Evolutionary conservation across 2,888 invertebrate genomes (phyloP), one percentile per base, ranked within the genome.

Genomic region (Cryptocephalus moraei): DNA sequence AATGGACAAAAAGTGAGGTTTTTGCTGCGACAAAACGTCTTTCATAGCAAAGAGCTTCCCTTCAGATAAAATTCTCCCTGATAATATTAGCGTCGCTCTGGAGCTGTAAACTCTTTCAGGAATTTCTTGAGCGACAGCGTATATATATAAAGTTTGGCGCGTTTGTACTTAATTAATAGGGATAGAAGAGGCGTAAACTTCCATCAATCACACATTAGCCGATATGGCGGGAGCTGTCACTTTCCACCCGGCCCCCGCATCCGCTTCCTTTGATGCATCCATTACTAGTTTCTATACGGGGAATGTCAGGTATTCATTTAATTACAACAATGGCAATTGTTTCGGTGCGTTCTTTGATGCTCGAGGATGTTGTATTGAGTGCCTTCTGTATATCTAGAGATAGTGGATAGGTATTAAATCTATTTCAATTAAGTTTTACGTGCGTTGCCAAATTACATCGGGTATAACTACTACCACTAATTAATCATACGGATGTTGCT

Each of bases 271-370:
- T 36, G 36, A 36, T 22, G 22, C 22, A 22, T 22, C 22, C 22
- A 22, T 22, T 22, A 22, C 22, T 22, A 22, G 22, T 22, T 22
- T 22, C 22, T 22, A 22, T 22, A 22, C 22, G 22, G 22, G 22
- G 22, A 33, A 41, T 39, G 36, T 46, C 42, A 46, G 46, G 46
- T 46, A 46, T 46, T 46, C 46, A 32, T 43, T 46, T 46, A 46
- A 46, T 46, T 46, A 42, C 32, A 46, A 46, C 46, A 46, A 46
- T 46, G 33, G 46, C 22, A 22, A 22, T 22, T 22, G 22, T 22
- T 22, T 22, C 22, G 22, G 22, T 22, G 22, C 22, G 22, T 22
- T 22, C 22, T 22, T 22, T 22, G 22, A 4, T 22, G 22, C 22
- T 22, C 22, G 22, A 22, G 22, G 22, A 22, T 22, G 22, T 22